Conservation (phyloP, 35 echinoderm and acorn worm species). For the Ptychodera flava region DNA sequence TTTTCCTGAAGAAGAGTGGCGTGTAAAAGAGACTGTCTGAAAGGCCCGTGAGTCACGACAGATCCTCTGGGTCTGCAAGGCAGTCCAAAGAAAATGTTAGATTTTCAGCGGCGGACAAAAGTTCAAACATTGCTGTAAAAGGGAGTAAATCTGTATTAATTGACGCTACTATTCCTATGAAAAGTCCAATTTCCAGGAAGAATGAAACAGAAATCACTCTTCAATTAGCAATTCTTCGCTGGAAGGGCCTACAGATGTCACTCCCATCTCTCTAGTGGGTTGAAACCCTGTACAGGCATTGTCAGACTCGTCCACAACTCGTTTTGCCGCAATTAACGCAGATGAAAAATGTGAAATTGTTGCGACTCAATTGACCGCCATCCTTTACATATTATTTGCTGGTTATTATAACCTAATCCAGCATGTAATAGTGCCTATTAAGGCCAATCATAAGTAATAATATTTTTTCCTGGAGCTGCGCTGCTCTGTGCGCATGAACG, state of each 20-base stretch:
- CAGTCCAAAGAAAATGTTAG: not conserved
- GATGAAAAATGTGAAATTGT: not conserved
- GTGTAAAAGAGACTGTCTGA: not conserved
- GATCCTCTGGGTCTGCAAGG: not conserved
- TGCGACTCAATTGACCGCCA: not conserved
- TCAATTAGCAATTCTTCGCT: not conserved
- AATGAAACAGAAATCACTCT: not conserved
- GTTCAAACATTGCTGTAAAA: too few relatives aligned
- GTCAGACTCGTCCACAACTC: not conserved
- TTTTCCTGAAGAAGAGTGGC: too few relatives aligned
- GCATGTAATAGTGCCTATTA: not conserved
- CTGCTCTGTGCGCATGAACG: not conserved
- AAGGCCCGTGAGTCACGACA: not conserved
- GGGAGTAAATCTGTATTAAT: not conserved
- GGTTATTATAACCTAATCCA: not conserved
- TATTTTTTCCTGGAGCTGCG: not conserved
- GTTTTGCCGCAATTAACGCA: not conserved
- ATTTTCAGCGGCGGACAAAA: too few relatives aligned
- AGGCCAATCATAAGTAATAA: not conserved
- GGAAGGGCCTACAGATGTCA: not conserved
- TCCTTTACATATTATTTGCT: not conserved
- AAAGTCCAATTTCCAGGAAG: not conserved
- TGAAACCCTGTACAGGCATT: not conserved
- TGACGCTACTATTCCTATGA: not conserved
- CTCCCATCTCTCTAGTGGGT: not conserved